These are phyloP conservation scores for Ramazzottius varieornatus DNA, from an alignment of 2,888 invertebrate species.

Conservation along the genomic window DNA sequence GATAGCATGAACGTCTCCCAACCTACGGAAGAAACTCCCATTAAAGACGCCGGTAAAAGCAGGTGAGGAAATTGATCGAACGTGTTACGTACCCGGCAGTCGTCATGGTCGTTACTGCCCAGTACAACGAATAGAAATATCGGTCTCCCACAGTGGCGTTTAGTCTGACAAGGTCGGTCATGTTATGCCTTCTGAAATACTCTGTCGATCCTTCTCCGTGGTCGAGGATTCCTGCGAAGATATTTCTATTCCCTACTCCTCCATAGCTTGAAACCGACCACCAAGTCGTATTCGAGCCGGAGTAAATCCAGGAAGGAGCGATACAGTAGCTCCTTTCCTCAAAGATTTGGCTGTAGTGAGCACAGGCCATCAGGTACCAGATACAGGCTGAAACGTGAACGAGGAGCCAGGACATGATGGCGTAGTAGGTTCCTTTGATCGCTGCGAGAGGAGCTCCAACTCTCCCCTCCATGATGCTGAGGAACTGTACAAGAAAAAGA, in stretches of 20 bases:
- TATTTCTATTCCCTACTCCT: background rate
- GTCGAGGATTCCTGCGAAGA: background rate
- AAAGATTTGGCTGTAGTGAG: background rate
- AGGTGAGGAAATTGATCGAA: background rate
- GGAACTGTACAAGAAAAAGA: background rate
- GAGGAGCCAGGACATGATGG: background rate
- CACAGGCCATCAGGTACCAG: background rate
- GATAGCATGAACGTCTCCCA: background rate
- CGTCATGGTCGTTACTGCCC: slow-evolving; percentile 10
- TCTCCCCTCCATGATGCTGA: background rate
- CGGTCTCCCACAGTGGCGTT: background rate
- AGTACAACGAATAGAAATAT: slow-evolving; percentile 10
- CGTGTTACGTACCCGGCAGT: slow-evolving; percentile 9
- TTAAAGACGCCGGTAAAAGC: background rate
- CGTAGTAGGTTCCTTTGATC: background rate
- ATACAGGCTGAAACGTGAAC: background rate
- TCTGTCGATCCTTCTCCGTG: background rate
- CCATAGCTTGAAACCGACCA: background rate
- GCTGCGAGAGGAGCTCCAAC: background rate
- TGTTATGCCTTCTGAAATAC: background rate
- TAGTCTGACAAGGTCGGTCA: background rate
- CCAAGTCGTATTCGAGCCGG: background rate
- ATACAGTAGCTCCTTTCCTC: background rate
- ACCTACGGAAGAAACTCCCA: background rate
- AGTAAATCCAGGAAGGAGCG: background rate